Base-by-base conservation (phyloP, 2,888 invertebrate genomes). In the Nymphalis urticae region DNA sequence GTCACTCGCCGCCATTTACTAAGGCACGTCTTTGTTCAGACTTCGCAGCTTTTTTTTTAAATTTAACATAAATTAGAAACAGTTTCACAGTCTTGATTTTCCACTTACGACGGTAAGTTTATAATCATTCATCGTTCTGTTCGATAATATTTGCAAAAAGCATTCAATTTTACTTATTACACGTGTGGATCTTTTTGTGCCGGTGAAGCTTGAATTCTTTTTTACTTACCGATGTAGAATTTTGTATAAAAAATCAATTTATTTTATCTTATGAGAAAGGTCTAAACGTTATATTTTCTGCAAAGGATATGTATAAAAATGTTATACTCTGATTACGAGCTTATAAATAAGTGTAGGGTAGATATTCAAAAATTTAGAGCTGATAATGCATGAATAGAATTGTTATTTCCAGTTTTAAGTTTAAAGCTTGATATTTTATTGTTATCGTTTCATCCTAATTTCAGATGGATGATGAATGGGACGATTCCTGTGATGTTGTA, bases 401-500 rank as follows among this genome's bases (percentile, higher is more conserved):
- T 32, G 17, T 17, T 27, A 17, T 42, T 27, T 32, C n/a, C 5
- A 56, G n/a, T 32, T n/a, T 24, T 8, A n/a, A 6, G 32, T 32
- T 16, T 32, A 7, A n/a, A 17, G 16, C n/a, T n/a, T 27, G 17
- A 27, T 6, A 32, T 16, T 17, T 27, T 24, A n/a, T 32, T 27
- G 27, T 17, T 27, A 32, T 32, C 8, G 53, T 21, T 3, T 24
- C 71, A 67, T 69, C 42, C 80, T 56, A 1, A 24, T 56, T 84
- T 68, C 82, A 89, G 87, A 83, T 94, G 93, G 93, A 92, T 80
- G 94, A 94, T 73, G 93, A 94, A 69, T 94, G 94, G 94, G 94
- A 94, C 87, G 93, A 93, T 80, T 74, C 81, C 71, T 76, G 83
- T 70, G 84, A 84, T 73, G 79, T 85, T 74, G 87, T 88, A 79